A percentile compares a stretch with the other conserved stretches of the same genome.
Evolutionary conservation across 2,797 vertebrate genomes (phyloP).

Genomic region (Protonibea diacanthus): DNA sequence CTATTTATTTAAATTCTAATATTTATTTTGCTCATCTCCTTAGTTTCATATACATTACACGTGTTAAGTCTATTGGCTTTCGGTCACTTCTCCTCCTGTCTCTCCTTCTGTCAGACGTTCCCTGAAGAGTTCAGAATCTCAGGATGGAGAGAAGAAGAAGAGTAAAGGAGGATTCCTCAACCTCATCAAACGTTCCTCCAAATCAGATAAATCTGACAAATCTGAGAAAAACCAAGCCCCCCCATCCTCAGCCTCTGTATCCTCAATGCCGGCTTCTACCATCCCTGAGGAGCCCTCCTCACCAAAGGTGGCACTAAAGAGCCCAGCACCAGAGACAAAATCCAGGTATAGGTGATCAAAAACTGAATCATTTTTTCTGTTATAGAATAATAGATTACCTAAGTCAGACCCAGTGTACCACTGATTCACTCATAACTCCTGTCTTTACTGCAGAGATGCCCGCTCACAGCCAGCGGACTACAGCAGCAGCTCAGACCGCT

Average conservation of each 20-base stretch:
- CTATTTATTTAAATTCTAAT: neutral
- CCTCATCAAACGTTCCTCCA: conserved; percentile 93
- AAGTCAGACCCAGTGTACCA: neutral
- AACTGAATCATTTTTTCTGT: neutral
- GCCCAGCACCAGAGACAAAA: conserved; percentile 86
- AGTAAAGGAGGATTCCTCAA: conserved; percentile 95
- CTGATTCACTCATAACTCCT: neutral
- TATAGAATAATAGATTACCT: neutral
- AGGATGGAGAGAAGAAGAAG: conserved; percentile 92
- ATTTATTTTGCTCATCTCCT: neutral
- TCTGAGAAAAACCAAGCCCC: conserved; percentile 70
- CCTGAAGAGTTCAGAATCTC: conserved; percentile 87
- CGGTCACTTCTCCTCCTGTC: neutral
- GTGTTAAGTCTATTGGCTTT: neutral
- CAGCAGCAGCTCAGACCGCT: conserved; percentile 88
- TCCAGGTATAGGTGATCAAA: conserved; percentile 80
- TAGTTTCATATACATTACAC: neutral
- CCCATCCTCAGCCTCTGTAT: conserved; percentile 37
- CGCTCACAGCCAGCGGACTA: conserved; percentile 84
- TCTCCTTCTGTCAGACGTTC: conserved; percentile 82
- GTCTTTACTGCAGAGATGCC: conserved; percentile 62
- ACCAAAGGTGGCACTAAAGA: conserved; percentile 84
- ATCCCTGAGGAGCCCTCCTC: conserved; percentile 90
- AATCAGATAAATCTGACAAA: conserved; percentile 79
- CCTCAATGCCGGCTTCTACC: conserved; percentile 33